Evolutionary conservation across 2,888 invertebrate species (phyloP), one percentile per base, ranked within the genome.

Genomic region (Rosalia funebris): DNA sequence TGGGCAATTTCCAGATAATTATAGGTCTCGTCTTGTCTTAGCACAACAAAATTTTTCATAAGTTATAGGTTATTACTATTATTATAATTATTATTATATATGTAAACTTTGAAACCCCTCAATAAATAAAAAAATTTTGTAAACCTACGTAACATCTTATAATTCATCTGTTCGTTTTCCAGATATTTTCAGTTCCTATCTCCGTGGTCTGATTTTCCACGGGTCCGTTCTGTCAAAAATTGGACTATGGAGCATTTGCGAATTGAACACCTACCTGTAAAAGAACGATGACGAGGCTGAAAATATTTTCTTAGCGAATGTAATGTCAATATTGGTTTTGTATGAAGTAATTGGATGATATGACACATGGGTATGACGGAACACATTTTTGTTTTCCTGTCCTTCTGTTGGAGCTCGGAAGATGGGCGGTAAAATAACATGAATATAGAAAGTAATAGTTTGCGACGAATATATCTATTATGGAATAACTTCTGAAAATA

Each of bases 291-390:
- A 34, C 15, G 20, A 47, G 31, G 12, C 37, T 32, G 31, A 11
- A 37, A 34, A 48, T 48, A 36, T 48, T 48, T 48, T 34, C 36
- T 20, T 19, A 20, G 48, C 17, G 16, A 5, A 36, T 48, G 19
- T 19, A 48, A 20, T 11, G 36, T 36, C 20, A 48, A 48, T 20
- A 48, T 48, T 48, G 16, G 19, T 12, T 1, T 7, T 36, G 19
- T 20, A 37, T 12, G 36, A 48, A 36, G 34, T 37, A 47, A 12
- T 36, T 47, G 15, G 3, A 41, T 10, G 17, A 41, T 17, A 1
- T 41, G 17, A 11, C 11, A 4, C 17, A n/a, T n/a, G n/a, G n/a
- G n/a, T 16, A 15, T 16, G 39, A 16, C 16, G 2, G 25, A 7
- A 25, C 25, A 7, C 25, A 25, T 25, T 3, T 7, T 25, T 25